These are phyloP conservation scores for Orgyia antiqua DNA, from an alignment of 2,888 invertebrate genomes.

Conservation along the genomic window DNA sequence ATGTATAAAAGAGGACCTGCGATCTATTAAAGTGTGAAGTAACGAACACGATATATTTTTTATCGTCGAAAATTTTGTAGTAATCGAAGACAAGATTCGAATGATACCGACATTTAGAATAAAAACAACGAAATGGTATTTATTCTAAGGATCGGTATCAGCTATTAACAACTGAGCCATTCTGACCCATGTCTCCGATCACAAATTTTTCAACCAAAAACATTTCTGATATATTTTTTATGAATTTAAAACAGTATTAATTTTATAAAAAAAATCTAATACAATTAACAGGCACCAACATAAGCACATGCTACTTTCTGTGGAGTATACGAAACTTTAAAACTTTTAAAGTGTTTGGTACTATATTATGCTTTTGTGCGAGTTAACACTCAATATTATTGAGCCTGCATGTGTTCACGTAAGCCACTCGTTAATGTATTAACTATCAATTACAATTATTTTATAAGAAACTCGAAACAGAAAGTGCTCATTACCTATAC, in stretches of 20 bases:
- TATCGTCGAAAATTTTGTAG: too few relatives aligned
- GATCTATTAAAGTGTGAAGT: too few relatives aligned
- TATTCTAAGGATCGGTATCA: too few relatives aligned
- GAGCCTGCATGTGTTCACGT: conserved; percentile 51
- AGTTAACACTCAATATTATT: conserved; percentile 46
- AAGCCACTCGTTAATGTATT: conserved; percentile 15
- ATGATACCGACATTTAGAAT: conserved; percentile 4
- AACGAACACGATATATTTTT: too few relatives aligned
- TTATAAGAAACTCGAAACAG: conserved; percentile 32
- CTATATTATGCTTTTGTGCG: conserved; percentile 63
- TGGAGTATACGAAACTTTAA: conserved; percentile 21
- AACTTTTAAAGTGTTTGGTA: conserved; percentile 21
- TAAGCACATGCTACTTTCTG: conserved; percentile 47
- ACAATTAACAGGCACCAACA: conserved; percentile 50
- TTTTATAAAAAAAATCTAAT: too few relatives aligned
- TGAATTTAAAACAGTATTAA: too few relatives aligned
- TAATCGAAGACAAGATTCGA: too few relatives aligned
- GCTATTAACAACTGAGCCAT: too few relatives aligned
- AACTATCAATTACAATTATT: conserved; percentile 7
- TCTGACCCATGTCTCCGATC: too few relatives aligned
- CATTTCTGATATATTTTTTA: too few relatives aligned
- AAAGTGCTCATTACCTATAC: conserved; percentile 36
- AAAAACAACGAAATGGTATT: conserved; percentile 20
- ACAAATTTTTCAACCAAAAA: too few relatives aligned
- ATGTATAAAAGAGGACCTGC: too few relatives aligned